Base-by-base conservation (phyloP, 1,140 invertebrate genomes). In the Nilaparvata lugens region DNA sequence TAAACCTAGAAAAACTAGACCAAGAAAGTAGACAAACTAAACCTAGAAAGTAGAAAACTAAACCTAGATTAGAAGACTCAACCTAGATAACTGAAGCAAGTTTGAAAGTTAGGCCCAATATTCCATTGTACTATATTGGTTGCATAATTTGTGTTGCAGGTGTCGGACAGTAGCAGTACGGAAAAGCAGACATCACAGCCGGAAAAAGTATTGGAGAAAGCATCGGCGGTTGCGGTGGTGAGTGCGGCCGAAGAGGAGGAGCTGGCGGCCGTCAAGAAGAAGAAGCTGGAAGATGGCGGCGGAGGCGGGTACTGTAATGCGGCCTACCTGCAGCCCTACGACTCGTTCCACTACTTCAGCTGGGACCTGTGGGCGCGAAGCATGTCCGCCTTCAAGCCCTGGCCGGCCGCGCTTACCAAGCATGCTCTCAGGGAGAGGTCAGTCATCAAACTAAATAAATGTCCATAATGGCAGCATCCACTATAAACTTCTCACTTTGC, bases 361-460 rank as follows among this genome's bases (percentile, higher is more conserved):
- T 67, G 66, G 66, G 66, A 67, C 43, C 56, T 61, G 13, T 67
- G 51, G 57, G 62, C 62, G 40, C 24, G 57, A 13, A 60, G 48
- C 40, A 43, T 66, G 52, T 56, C 54, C 4, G 58, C 63, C 13
- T 64, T 65, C 51, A 51, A 60, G 25, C 61, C 66, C 3, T 65
- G 62, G 62, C 66, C 57, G 19, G 19, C 64, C 23, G 38, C 62
- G 18, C 56, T 56, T 19, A 48, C 56, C 43, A 56, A 64, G 52
- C 60, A 62, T 23, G 35, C 58, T 5, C 61, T 58, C 42, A 58
- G 60, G 51, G 65, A 66, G 21, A 64, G 62, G 62, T 64, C 13
- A 63, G 64, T 60, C 51, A 24, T 11, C 31, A 35, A 35, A 35
- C n/a, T n/a, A n/a, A n/a, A n/a, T n/a, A n/a, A n/a, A n/a, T n/a